These are phyloP conservation scores for Chelonia mydas DNA, from an alignment of 2,797 vertebrate genomes.

Conservation along the genomic window DNA sequence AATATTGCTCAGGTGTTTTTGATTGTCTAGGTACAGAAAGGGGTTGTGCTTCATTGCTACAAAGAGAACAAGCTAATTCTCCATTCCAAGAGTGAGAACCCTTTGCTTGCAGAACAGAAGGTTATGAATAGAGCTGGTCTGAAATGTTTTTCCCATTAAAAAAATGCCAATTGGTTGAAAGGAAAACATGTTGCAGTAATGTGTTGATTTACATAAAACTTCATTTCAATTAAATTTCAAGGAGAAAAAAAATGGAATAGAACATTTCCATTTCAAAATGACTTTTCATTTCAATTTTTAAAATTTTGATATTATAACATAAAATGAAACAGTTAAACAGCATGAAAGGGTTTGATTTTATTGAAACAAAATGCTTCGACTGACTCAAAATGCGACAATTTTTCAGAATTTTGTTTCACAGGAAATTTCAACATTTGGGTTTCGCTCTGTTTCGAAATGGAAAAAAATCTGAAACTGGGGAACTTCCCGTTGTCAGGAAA, in stretches of 20 bases:
- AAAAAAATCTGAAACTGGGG: background rate
- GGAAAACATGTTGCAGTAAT: background rate
- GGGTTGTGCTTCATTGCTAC: background rate
- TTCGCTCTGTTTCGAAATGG: background rate
- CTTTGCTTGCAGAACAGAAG: background rate
- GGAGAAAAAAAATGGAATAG: background rate
- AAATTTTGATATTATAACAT: background rate
- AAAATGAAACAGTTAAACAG: background rate
- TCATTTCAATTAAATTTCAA: background rate
- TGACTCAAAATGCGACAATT: background rate
- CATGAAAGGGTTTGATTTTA: background rate
- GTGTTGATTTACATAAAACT: background rate
- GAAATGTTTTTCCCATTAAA: background rate
- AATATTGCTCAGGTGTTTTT: background rate
- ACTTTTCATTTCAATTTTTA: background rate
- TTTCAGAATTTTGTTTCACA: background rate
- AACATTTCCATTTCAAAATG: background rate
- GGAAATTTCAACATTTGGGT: background rate
- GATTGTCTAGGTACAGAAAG: background rate
- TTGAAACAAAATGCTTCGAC: background rate
- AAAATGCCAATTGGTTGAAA: background rate
- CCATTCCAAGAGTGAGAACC: background rate
- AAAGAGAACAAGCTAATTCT: background rate
- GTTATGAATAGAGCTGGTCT: background rate
- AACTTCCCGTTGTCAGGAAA: background rate